These are phyloP conservation scores for Coregonus sp. DNA, from an alignment of 2,797 vertebrate genomes.

Conservation along the genomic window DNA sequence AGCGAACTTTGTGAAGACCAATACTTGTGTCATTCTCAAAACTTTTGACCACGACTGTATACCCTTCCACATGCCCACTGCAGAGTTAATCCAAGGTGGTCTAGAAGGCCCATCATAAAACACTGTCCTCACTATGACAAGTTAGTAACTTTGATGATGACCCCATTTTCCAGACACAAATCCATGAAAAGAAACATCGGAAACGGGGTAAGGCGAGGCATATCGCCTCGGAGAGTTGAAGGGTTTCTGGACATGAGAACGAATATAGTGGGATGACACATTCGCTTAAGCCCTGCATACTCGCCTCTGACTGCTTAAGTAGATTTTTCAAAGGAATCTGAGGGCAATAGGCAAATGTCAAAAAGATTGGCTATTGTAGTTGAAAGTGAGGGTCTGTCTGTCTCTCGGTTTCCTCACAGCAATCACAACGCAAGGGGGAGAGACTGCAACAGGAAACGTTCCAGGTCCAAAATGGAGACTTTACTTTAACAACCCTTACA, in stretches of 20 bases:
- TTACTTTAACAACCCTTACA: neutral
- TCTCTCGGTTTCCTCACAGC: neutral
- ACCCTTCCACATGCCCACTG: neutral
- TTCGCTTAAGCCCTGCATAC: slow-evolving; percentile 36
- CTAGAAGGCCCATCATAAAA: neutral
- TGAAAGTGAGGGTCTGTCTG: no score
- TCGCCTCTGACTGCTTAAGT: slow-evolving; percentile 53
- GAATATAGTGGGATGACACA: slow-evolving; percentile 32
- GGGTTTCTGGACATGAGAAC: slow-evolving; percentile 22
- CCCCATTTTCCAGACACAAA: slow-evolving; percentile 9
- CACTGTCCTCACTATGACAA: neutral
- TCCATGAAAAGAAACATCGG: neutral
- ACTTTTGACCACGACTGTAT: no score
- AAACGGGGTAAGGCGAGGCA: slow-evolving; percentile 13
- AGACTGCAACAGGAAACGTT: neutral
- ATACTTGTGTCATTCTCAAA: no score
- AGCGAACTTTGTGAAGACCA: no score
- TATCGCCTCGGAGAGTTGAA: slow-evolving; percentile 31
- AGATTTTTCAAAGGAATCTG: slow-evolving; percentile 53
- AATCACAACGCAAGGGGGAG: neutral
- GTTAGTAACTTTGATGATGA: neutral
- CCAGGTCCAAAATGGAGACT: neutral
- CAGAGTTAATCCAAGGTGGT: neutral
- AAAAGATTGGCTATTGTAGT: slow-evolving; percentile 47
- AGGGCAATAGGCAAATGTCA: slow-evolving; percentile 50